phyloP scores from a whole-genome alignment of 2,888 invertebrate genomes.

The Coecobrya sp. region DNA sequence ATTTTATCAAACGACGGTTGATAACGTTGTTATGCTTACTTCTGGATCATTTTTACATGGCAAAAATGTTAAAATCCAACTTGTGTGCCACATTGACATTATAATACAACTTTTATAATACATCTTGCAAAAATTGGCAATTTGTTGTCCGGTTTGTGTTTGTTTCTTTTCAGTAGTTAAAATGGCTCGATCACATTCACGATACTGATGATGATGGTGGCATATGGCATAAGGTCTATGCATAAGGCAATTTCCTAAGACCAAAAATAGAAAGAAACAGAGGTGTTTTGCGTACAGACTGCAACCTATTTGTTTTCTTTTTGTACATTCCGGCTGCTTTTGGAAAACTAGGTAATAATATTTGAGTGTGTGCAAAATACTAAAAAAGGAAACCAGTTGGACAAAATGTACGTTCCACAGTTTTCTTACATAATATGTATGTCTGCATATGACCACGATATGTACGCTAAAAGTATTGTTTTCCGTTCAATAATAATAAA shows the following conservation, averaged over 20 bases:
- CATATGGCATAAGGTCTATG: slow-evolving; percentile 1
- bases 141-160: too few species aligned
- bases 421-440: background rate
- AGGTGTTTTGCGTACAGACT: background rate
- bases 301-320: background rate
- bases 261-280: background rate
- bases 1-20: background rate
- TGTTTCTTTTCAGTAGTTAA: too few species aligned
- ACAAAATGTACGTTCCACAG: background rate
- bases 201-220: background rate
- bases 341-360: background rate
- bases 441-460: background rate
- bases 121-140: too few species aligned
- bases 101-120: too few species aligned
- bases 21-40: background rate
- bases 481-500: slow-evolving; percentile 31
- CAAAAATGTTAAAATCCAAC: too few species aligned
- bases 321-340: background rate
- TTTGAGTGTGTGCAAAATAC: slow-evolving; percentile 45
- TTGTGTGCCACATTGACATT: too few species aligned
- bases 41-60: too few species aligned
- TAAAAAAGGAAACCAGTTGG: slow-evolving; percentile 1
- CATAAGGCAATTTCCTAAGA: background rate
- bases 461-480: background rate
- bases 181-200: background rate